Evolutionary conservation across 2,797 vertebrate genomes (phyloP), one percentile per base, ranked within the genome.

Genomic region (Lagothrix lagotricha): DNA sequence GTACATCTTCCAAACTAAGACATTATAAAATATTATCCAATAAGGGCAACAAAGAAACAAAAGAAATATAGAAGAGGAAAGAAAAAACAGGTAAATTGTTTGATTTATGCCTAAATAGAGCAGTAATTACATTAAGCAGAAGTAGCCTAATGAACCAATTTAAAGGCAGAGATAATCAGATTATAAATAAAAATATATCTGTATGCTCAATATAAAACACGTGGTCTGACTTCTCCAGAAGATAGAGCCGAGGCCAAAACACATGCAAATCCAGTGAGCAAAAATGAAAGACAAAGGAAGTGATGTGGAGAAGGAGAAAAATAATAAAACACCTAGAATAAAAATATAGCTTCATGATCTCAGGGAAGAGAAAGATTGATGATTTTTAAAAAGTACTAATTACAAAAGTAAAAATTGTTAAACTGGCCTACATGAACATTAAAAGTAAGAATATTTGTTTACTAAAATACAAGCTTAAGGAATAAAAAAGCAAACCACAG

Each of bases 11-110:
- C 14, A 92, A 90, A 76, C 44, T 52, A 90, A 94, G 77, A 54
- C 79, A 58, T 64, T 75, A 92, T 54, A 72, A 76, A 48, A 41
- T 94, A 83, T 87, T 93, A 92, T 61, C 36, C n/a, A 92, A 76
- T 81, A 94, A 50, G 14, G 28, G 50, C 28, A 88, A 24, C 7
- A 90, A 83, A 15, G 44, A 89, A 76, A 90, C 33, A 77, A 94
- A 89, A 80, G 17, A 22, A 52, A 92, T 14, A 76, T 10, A 46
- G 2, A 9, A 44, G 15, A 52, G 54, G n/a, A 3, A 52, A 70
- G 22, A 15, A 88, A 13, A 30, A 79, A 22, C 52, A 48, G 36
- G 54, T 85, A 96, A 76, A 36, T 67, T 41, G 13, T 67, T 57
- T 36, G 26, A 70, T 30, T 67, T 90, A 84, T 15, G 9, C 57